Evolutionary conservation across 2,888 invertebrate genomes (phyloP), one percentile per base, ranked within the genome.

Genomic region (Ectemnius continuus): DNA sequence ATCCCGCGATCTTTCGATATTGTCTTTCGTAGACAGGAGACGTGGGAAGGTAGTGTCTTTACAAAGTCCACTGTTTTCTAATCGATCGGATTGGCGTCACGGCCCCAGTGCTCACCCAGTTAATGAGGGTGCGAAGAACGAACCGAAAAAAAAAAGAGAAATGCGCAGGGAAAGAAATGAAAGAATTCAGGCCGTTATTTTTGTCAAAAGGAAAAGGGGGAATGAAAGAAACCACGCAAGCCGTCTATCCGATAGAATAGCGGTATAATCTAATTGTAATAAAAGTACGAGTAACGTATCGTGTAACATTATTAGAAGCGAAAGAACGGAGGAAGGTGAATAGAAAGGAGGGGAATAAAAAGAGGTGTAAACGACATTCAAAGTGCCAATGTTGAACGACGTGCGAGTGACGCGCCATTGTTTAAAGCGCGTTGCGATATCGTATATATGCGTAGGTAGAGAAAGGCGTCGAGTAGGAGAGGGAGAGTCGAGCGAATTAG

Each of bases 331-430:
- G 11, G 36, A 36, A 11, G 36, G 36, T 8, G 36, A 36, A 36
- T 36, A 11, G 36, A 36, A 36, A 36, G 8, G 36, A 36, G 36
- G 36, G 11, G 36, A 36, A 6, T 6, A 36, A 36, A 36, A 36
- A 6, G 36, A 68, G 62, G 66, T 72, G 80, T 82, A 74, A 36
- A 79, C 72, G 75, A 85, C 73, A 79, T 82, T 85, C 76, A 70
- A 86, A 86, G 86, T 86, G 87, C 87, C 86, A 86, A 86, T 86
- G 84, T 84, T 80, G 79, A 83, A 76, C 73, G 62, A 78, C 60
- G 78, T 78, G 73, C 16, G 5, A 52, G 52, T 59, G 67, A 70
- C 63, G 61, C 66, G 73, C 73, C 62, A 73, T 72, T 75, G 75
- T 66, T 70, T 70, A 36, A 36, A 36, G 76, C 73, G 68, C 70